Evolutionary conservation across 2,888 invertebrate species (phyloP).

Genomic region (Eupithecia centaureata): DNA sequence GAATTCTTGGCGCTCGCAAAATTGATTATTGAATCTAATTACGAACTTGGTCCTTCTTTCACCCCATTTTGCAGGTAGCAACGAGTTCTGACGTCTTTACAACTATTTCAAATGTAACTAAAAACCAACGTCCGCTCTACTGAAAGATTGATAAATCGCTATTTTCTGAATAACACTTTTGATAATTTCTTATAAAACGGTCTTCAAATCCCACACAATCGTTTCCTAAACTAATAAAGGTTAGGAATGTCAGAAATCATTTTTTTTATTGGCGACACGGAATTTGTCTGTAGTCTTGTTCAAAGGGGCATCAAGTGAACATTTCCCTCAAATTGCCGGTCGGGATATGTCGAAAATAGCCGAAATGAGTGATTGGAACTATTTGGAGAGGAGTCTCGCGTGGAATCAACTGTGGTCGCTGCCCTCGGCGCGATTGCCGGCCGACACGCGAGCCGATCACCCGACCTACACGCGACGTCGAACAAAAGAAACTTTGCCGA

Average conservation of each 20-base stretch:
- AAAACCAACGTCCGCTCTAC: constrained; percentile 18
- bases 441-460: constrained; percentile 79
- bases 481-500: constrained; percentile 72
- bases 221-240: constrained; percentile 53
- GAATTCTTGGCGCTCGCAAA: constrained; percentile 60
- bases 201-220: constrained; percentile 42
- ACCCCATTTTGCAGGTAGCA: constrained; percentile 56
- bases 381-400: constrained; percentile 51
- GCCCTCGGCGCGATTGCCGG: constrained; percentile 73
- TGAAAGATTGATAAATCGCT: constrained; percentile 25
- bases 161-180: constrained; percentile 33
- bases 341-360: neutral
- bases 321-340: constrained; percentile 28
- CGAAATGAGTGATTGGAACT: constrained; percentile 25
- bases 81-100: constrained; percentile 48
- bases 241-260: constrained; percentile 34
- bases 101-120: constrained; percentile 25
- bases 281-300: neutral
- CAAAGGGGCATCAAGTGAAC: constrained; percentile 15
- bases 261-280: constrained; percentile 42
- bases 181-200: constrained; percentile 43
- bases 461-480: constrained; percentile 72
- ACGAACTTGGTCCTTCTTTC: constrained; percentile 66
- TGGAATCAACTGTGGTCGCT: constrained; percentile 77
- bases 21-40: constrained; percentile 82